These are phyloP conservation scores for Mustela erminea DNA, from an alignment of 2,797 vertebrate genomes.

Conservation along the genomic window DNA sequence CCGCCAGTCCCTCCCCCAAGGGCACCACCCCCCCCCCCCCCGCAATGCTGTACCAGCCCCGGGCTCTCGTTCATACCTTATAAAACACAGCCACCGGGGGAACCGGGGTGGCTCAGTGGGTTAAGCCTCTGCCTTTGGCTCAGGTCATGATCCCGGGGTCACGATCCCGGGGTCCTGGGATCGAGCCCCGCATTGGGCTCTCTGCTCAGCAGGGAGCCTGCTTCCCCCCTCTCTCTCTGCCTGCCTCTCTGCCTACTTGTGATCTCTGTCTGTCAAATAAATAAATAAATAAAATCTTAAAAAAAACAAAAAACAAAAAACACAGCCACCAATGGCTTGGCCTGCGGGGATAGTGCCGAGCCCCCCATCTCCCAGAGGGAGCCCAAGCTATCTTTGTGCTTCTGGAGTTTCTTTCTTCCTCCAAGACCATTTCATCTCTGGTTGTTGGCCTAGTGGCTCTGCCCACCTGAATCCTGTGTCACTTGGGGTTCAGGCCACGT, in stretches of 20 bases:
- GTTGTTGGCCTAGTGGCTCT: rapidly evolving
- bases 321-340: background rate
- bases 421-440: background rate
- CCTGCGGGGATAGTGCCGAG: rapidly evolving
- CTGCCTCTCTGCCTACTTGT: too few species aligned
- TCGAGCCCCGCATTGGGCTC: too few species aligned
- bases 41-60: too few species aligned
- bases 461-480: rapidly evolving
- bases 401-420: background rate
- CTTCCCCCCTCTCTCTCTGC: too few species aligned
- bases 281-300: too few species aligned
- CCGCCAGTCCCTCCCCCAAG: rapidly evolving
- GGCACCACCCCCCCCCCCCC: too few species aligned
- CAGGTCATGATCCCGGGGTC: too few species aligned
- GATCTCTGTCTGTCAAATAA: too few species aligned
- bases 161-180: too few species aligned
- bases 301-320: background rate
- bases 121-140: too few species aligned
- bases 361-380: rapidly evolving
- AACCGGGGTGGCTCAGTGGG: too few species aligned
- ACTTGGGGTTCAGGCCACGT: rapidly evolving
- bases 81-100: background rate
- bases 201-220: too few species aligned
- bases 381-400: background rate
- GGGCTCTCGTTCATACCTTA: background rate